Percentiles rank a stretch among this genome's conserved stretches.
Conservation (phyloP, 2,888 invertebrate genomes). For the Lasius fuliginosus region DNA sequence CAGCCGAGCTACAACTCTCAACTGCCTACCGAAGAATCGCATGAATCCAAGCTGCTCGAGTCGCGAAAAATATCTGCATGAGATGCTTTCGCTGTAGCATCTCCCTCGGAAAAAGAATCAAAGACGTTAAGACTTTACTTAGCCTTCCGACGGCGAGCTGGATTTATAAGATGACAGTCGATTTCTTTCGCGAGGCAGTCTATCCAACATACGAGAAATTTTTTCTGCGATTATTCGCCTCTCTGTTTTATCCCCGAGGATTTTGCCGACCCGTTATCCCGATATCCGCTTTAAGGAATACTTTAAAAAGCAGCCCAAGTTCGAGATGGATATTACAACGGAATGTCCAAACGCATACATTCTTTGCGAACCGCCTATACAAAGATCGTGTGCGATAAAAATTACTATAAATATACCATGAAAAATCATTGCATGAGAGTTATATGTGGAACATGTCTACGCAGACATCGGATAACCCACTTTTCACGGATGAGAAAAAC, state of each 20-base stretch:
- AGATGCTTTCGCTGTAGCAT: conserved; percentile 22
- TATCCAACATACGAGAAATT: conserved; percentile 30
- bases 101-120: conserved; percentile 36
- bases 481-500: not conserved
- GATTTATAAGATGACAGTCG: conserved; percentile 51
- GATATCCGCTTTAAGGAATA: conserved; percentile 38
- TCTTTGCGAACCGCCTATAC: not conserved
- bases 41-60: not conserved
- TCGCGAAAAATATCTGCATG: conserved; percentile 5
- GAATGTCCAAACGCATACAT: conserved; percentile 12
- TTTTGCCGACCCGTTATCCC: conserved; percentile 34
- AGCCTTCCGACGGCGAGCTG: conserved; percentile 3
- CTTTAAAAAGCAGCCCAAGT: conserved; percentile 27
- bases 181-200: conserved; percentile 28
- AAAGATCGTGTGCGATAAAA: conserved; percentile 11
- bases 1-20: not conserved
- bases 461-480: not conserved
- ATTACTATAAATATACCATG: conserved; percentile 12
- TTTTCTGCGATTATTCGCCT: conserved; percentile 32
- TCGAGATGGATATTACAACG: conserved; percentile 13
- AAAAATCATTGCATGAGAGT: not conserved
- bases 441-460: not conserved
- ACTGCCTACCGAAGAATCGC: not conserved
- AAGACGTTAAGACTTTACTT: conserved; percentile 51
- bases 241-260: conserved; percentile 39